phyloP scores from a whole-genome alignment of 2,888 invertebrate genomes.

The Aphodius sticticus region DNA sequence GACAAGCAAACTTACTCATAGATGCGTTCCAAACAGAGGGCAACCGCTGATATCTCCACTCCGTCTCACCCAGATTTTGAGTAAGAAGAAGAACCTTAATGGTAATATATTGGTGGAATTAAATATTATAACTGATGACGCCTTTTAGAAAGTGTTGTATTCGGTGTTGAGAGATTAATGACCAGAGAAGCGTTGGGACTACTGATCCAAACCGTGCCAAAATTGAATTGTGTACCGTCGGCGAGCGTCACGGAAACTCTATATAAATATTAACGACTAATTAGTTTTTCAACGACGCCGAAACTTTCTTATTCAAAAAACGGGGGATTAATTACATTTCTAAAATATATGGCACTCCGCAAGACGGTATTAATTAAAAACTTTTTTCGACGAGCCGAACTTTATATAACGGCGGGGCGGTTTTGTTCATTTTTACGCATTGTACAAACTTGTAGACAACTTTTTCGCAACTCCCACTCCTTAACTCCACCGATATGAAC shows the following conservation, averaged over 20 bases:
- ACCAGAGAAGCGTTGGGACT: not conserved
- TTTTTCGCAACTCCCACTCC: too few species aligned
- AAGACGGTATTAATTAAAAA: not conserved
- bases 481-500: not conserved
- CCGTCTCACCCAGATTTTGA: too few species aligned
- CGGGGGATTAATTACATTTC: not conserved
- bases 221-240: not conserved
- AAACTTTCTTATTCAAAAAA: constrained; percentile 4
- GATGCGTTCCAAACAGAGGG: too few species aligned
- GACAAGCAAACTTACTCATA: too few species aligned
- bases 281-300: not conserved
- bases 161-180: not conserved
- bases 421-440: not conserved
- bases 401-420: not conserved
- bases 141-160: not conserved
- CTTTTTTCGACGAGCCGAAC: not conserved
- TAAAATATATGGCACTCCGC: constrained; percentile 4
- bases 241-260: not conserved
- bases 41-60: too few species aligned
- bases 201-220: not conserved
- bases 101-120: not conserved
- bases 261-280: constrained; percentile 4
- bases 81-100: not conserved
- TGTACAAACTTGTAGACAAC: not conserved
- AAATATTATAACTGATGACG: not conserved